These are phyloP conservation scores for Prochilodus magdalenae DNA, from an alignment of 2,113 vertebrate genomes.

Conservation along the genomic window DNA sequence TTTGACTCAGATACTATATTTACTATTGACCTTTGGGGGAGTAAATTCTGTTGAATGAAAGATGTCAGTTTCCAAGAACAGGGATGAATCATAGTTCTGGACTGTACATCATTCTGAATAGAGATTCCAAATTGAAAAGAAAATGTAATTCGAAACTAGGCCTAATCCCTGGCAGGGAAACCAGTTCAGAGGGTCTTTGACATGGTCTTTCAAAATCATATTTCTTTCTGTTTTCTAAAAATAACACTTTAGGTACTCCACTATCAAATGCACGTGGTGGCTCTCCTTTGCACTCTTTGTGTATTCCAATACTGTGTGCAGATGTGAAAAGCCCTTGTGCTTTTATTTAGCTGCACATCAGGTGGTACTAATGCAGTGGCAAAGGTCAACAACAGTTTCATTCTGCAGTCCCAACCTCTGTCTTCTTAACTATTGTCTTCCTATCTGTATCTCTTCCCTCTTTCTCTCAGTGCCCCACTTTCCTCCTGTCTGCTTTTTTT, in stretches of 20 bases:
- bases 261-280: neutral
- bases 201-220: neutral
- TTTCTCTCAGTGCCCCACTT: conserved; percentile 30
- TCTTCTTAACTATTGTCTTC: conserved; percentile 2
- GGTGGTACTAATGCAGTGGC: neutral
- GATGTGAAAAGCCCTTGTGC: neutral
- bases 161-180: too few species aligned
- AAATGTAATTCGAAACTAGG: too few species aligned
- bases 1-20: too few species aligned
- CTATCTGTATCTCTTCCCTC: neutral
- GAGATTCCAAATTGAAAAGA: too few species aligned
- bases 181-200: too few species aligned
- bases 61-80: too few species aligned
- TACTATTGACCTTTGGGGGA: too few species aligned
- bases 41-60: too few species aligned
- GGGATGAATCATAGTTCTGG: too few species aligned
- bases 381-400: neutral
- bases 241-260: neutral
- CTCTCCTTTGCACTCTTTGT: neutral
- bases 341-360: neutral
- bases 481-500: conserved; percentile 19
- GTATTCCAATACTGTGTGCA: neutral
- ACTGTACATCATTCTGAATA: too few species aligned
- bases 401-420: neutral
- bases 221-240: neutral